Base-by-base conservation (phyloP, 2,797 vertebrate species). In the Rhincodon typus region DNA sequence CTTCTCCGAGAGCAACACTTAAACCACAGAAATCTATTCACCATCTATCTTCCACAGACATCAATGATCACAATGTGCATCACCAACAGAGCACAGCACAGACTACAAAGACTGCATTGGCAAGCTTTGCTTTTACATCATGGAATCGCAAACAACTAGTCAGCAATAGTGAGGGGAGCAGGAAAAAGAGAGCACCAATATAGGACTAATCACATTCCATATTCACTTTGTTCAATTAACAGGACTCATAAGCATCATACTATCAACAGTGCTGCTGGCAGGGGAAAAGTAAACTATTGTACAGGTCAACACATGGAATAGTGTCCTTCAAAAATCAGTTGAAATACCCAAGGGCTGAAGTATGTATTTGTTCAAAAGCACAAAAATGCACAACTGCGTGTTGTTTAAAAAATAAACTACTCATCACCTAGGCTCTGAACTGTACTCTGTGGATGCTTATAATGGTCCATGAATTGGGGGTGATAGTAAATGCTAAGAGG, bases 131-230 rank as follows among this genome's bases (percentile, higher is more conserved):
- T 95, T 38, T 95, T 95, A 95, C 94, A 95, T 57, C 53, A 95
- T 95, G 94, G 94, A 95, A 95, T 95, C 27, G 94, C 94, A 95
- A 95, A 70, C 94, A 95, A 95, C 70, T 95, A 95, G 94, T 95
- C 94, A 95, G 94, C 94, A 95, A 77, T 50, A 95, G 70, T 95
- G 94, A 77, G 94, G 57, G 70, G 94, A 95, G 69, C 70, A 96
- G 95, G 96, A 93, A 96, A 50, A 96, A 96, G 34, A 97, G 97
- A 97, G 97, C 98, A 97, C 97, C 97, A 98, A 97, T 97, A 96
- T 97, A 97, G 96, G 97, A 98, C 97, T 97, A 98, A 97, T 97
- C 97, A 98, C 98, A 97, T 97, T 98, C 97, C 97, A 98, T 97
- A 97, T 97, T 98, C 97, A 98, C 97, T 98, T 97, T 96, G 70